phyloP scores from a whole-genome alignment of 2,888 invertebrate species.

The Tetragnatha montana region DNA sequence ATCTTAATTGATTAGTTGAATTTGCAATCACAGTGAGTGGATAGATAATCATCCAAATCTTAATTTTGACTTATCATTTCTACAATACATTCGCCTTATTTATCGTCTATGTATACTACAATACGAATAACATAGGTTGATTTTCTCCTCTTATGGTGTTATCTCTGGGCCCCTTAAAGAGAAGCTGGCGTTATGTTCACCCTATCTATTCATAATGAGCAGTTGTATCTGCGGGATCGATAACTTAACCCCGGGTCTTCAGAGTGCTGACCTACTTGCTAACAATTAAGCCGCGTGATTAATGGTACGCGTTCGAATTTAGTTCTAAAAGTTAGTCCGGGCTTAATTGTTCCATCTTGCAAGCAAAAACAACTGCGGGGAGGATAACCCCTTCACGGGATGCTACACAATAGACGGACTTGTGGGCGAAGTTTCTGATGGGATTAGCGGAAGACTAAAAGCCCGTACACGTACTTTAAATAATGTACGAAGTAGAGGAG shows the following conservation, averaged over 20 bases:
- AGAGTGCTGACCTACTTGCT: not conserved
- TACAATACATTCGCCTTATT: no score
- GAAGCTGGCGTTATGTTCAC: no score
- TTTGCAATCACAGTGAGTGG: no score
- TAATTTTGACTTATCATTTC: no score
- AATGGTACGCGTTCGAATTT: not conserved
- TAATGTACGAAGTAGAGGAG: no score
- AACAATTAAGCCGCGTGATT: not conserved
- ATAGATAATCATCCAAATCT: no score
- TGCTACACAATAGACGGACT: not conserved
- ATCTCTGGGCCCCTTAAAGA: no score
- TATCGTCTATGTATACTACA: no score
- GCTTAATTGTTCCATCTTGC: not conserved
- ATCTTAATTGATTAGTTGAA: no score
- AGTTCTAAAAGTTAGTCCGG: not conserved
- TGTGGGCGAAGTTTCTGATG: not conserved
- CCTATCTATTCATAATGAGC: not conserved
- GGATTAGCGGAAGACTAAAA: not conserved
- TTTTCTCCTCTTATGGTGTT: no score
- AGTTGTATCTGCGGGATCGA: not conserved
- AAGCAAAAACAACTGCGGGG: not conserved
- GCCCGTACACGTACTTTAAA: not conserved
- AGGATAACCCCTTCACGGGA: not conserved
- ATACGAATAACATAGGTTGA: no score
- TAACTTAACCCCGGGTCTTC: not conserved